Evolutionary conservation across 2,888 invertebrate species (phyloP), one percentile per base, ranked within the genome.

Genomic region (Mongoloraphidia duomilia): DNA sequence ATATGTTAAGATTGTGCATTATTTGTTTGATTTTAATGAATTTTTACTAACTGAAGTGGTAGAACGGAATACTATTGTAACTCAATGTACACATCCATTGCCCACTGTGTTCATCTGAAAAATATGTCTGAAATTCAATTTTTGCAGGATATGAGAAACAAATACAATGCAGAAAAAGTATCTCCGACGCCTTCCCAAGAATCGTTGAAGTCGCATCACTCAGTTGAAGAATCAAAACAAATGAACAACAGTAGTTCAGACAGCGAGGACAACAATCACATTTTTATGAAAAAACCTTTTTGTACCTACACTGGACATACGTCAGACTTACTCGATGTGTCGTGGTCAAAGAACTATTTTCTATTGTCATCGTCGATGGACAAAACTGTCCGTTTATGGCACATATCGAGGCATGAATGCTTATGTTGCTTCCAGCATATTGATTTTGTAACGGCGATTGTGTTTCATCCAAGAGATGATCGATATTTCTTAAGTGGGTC

Each of bases 301-400:
- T 91, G 90, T 70, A 84, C 85, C 1, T 96, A 95, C 67, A 76
- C 84, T 10, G 97, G 96, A 0, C 98, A 98, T 66, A 90, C 92
- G 0, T 94, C 96, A 1, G 97, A 97, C 68, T 73, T 98, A 3
- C 74, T 98, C 1, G 98, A 98, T 68, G 85, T 98, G 0, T 90
- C 94, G 8, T 98, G 97, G 98, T 97, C 96, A 0, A 98, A 96
- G 73, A 96, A 95, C 69, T 94, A 95, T 67, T 97, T 97, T 63
- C 82, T 97, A 46, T 70, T 97, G n/a, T 94, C 95, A 1, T 93
- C 94, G 36, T 95, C 94, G 3, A 96, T 96, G 95, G 96, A 97
- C 65, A 94, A 96, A 66, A 98, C 97, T 0, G 97, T 97, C 2
- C 74, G 92, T 44, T 70, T 98, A 51, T 98, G 98, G 97, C 97